A percentile compares a stretch with the other conserved stretches of the same genome.
Conservation (phyloP, 2,113 vertebrate species). For the Halcyon malimbica region DNA sequence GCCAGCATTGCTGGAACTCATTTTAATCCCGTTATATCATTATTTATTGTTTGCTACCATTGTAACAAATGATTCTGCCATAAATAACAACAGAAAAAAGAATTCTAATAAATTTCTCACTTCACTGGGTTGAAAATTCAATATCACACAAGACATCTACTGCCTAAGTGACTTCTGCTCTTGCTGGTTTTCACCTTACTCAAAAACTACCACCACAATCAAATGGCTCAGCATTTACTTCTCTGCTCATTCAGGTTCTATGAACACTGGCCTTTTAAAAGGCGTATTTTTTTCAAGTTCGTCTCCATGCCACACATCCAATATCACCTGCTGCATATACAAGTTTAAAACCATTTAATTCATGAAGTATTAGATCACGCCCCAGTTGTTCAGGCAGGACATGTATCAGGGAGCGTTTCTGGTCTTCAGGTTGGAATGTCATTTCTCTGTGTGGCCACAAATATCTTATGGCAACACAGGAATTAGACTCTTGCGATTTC, state of each 20-base stretch:
- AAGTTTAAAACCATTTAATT: background rate
- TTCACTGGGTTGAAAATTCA: background rate
- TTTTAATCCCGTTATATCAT: background rate
- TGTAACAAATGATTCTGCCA: background rate
- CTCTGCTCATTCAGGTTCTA: background rate
- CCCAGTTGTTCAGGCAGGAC: background rate
- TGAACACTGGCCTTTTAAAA: background rate
- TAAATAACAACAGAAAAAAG: background rate
- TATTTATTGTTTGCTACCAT: background rate
- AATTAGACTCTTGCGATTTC: background rate
- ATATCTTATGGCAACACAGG: background rate
- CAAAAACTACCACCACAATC: background rate
- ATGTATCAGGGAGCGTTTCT: background rate
- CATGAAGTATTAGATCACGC: background rate
- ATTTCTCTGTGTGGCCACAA: background rate
- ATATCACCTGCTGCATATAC: background rate
- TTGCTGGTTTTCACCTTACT: background rate
- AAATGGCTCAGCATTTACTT: background rate
- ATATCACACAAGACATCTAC: background rate
- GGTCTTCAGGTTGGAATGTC: background rate
- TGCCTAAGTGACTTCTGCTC: background rate
- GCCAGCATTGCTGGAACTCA: background rate
- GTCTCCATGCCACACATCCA: background rate
- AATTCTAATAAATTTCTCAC: background rate
- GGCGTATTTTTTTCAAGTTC: background rate